Conservation (phyloP, 1,140 invertebrate species). For the Aphidius ervi region DNA sequence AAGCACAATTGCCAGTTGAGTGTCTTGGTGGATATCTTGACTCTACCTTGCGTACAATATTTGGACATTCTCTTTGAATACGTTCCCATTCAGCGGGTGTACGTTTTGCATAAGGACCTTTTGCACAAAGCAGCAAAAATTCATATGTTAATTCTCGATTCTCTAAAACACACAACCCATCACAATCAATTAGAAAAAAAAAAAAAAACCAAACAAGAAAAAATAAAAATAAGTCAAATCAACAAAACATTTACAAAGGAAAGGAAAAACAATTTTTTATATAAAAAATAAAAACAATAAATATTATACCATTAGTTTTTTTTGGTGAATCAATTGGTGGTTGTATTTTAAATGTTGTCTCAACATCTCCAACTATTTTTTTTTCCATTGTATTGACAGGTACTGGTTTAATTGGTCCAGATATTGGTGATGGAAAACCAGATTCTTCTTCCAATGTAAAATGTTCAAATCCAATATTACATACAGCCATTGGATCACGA, state of each 20-base stretch:
- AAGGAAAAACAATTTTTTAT: background rate
- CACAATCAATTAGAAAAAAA: background rate
- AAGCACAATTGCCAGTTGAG: conserved; percentile 33
- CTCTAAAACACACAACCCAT: conserved; percentile 31
- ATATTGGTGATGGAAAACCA: conserved; percentile 29
- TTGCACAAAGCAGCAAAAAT: conserved; percentile 54
- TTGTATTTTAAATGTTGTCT: conserved; percentile 41
- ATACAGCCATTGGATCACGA: conserved; percentile 50
- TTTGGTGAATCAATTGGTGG: conserved; percentile 24
- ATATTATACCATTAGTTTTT: conserved; percentile 32
- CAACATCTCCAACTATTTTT: conserved; percentile 39
- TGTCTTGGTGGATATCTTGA: conserved; percentile 27
- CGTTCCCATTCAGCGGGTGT: conserved; percentile 54
- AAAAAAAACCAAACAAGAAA: conserved; percentile 1
- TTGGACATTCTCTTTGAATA: conserved; percentile 54
- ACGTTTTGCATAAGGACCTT: conserved; percentile 54
- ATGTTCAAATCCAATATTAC: conserved; percentile 49
- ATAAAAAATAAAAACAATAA: background rate
- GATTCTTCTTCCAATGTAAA: conserved; percentile 54
- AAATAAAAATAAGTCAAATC: conserved; percentile 7
- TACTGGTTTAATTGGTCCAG: conserved; percentile 35
- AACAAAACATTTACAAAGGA: conserved; percentile 3
- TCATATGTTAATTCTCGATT: conserved; percentile 53
- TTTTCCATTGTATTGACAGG: conserved; percentile 30
- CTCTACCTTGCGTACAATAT: conserved; percentile 54